Evolutionary conservation across 2,113 vertebrate genomes (phyloP), one percentile per base, ranked within the genome.

Genomic region (Ranitomeya imitator): DNA sequence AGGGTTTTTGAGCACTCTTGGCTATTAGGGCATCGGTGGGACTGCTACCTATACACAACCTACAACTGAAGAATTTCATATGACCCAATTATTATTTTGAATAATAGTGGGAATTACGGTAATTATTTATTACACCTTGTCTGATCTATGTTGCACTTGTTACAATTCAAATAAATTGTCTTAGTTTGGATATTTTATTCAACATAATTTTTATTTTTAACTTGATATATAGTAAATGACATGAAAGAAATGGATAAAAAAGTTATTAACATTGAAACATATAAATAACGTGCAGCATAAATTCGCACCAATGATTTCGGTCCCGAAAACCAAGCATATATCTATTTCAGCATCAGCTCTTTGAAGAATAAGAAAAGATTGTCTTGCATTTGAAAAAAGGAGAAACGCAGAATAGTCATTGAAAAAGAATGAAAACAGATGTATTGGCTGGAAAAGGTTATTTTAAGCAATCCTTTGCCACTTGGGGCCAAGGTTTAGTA

Each of bases 321-420:
- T 83, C 54, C 54, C 59, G 59, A 83, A 65, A 83, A 74, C 31
- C 31, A 76, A 81, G 69, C 73, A 78, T 84, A n/a, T 54, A 65
- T 31, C 52, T 26, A 67, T 83, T 88, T 77, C 26, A 77, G 19
- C 69, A 84, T 78, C 59, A 88, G 9, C 45, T 84, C 80, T 88
- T 78, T 88, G 81, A 88, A 88, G 87, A 60, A 78, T 67, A 86
- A 89, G 5, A 14, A 90, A 91, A 92, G 89, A 84, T 54, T 87
- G 55, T 86, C 85, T 88, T 81, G 81, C 18, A 87, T 76, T 87
- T 60, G 3, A 73, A 76, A 87, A 87, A 84, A 21, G 88, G 76
- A 26, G 6, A 14, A 89, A 89, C 88, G 74, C 55, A 16, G 51
- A 86, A 90, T 92, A 9, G 14, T 23, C 61, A 61, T 60, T 88